Evolutionary conservation across 2,888 invertebrate species (phyloP).

Genomic region (Blera fallax): DNA sequence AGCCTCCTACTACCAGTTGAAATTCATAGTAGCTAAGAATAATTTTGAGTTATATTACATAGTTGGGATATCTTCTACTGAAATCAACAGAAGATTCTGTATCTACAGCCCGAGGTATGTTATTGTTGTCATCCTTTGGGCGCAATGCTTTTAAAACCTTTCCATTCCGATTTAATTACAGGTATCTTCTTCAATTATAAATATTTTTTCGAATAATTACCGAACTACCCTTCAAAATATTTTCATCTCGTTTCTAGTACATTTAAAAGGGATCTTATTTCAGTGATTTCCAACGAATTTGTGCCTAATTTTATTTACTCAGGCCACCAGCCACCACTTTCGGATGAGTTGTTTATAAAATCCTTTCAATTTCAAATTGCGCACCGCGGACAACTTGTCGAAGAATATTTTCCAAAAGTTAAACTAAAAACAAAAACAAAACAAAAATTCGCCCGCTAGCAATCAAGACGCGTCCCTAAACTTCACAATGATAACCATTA

Average conservation of each 20-base stretch:
- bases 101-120: no score
- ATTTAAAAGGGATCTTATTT: conserved; percentile 2
- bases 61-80: no score
- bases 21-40: no score
- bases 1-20: no score
- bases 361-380: conserved; percentile 21
- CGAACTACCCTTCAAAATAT: neutral
- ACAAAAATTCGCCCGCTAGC: neutral
- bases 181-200: neutral
- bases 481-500: conserved; percentile 10
- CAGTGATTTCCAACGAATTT: conserved; percentile 19
- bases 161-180: neutral
- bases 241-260: neutral
- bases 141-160: no score
- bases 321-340: neutral
- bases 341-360: conserved; percentile 9
- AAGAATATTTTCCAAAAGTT: neutral
- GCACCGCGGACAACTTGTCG: neutral
- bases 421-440: conserved; percentile 24
- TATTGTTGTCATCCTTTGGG: no score
- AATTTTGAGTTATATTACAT: no score
- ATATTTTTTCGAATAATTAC: neutral
- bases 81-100: no score
- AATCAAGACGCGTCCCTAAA: neutral
- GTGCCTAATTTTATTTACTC: conserved; percentile 25